Base-by-base conservation (phyloP, 1,140 invertebrate genomes). In the Caenorhabditis tropicalis region DNA sequence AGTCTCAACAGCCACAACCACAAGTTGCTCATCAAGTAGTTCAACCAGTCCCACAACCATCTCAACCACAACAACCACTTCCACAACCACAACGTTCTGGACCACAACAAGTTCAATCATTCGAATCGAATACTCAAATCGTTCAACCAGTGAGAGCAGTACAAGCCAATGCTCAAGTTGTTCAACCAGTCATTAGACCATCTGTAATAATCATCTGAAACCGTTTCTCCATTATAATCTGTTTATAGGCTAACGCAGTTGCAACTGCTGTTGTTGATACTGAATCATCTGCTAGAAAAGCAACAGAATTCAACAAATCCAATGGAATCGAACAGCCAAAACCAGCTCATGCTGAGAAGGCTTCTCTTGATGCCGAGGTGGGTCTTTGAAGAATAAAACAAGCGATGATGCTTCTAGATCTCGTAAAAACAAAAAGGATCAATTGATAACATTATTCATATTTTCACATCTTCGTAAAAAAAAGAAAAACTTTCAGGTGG, bases 81-180 rank as follows among this genome's bases (percentile, higher is more conserved):
- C 58, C 58, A 36, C 58, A 65, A 27, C 58, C 10, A n/a, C 58
- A 36, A 36, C 29, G 31, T 16, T 7, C 5, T n/a, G 65, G 65
- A 39, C 65, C 33, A 24, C 65, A 74, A 24, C 65, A 39, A 74
- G 65, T 74, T 33, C 65, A 74, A 43, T 74, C 65, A 21, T 74
- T 74, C 36, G 65, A 58, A 27, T 60, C 81, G 2, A 36, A 81
- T 16, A 56, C 31, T 39, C 81, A 82, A 46, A 82, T 46, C 12
- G 36, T 82, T 21, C 81, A 82, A 39, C 79, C 51, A 21, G 79
- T 81, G 6, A 81, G 51, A 58, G 82, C 56, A 48, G 58, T 82
- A 16, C 56, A 51, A 39, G 60, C 82, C 2, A 60, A 43, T 65
- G 58, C 46, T 43, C 56, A 51, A 49, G 58, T 56, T 74, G 65